Conservation (phyloP, 2,888 invertebrate genomes). For the Oxycera nigricornis region DNA sequence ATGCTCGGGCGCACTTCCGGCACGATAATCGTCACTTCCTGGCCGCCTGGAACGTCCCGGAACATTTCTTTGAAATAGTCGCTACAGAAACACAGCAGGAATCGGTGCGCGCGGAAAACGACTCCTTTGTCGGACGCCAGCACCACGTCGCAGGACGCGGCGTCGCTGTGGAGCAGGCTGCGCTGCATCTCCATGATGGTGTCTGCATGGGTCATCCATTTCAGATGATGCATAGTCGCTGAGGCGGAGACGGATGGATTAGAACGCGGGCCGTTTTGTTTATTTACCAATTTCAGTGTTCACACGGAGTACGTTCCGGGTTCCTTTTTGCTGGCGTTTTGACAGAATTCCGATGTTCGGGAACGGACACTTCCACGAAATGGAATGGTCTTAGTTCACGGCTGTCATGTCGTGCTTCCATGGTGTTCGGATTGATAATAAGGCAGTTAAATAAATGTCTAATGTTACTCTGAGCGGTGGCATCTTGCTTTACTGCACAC, state of each 20-base stretch:
- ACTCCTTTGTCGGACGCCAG: constrained; percentile 54
- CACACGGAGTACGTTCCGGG: constrained; percentile 18
- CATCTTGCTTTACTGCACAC: too few species aligned
- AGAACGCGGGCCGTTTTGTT: constrained; percentile 6
- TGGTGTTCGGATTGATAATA: background rate
- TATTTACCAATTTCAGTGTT: constrained; percentile 30
- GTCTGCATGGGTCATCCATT: constrained; percentile 61
- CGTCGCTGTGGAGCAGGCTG: constrained; percentile 54
- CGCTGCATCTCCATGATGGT: constrained; percentile 60
- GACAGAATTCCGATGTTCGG: background rate
- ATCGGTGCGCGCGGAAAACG: constrained; percentile 58
- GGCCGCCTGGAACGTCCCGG: constrained; percentile 55
- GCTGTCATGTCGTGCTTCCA: background rate
- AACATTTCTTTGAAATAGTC: constrained; percentile 57
- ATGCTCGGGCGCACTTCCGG: constrained; percentile 58
- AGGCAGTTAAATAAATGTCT: background rate
- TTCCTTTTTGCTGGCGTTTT: constrained; percentile 21
- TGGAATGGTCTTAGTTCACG: constrained; percentile 24
- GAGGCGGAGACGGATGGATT: background rate
- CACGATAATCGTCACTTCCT: constrained; percentile 56
- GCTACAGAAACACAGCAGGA: constrained; percentile 59
- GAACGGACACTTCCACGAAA: constrained; percentile 22
- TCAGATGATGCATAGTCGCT: constrained; percentile 57
- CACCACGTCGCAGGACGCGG: constrained; percentile 57
- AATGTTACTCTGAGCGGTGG: background rate